Conservation (phyloP, 2,113 vertebrate genomes). For the Calidris pugnax region DNA sequence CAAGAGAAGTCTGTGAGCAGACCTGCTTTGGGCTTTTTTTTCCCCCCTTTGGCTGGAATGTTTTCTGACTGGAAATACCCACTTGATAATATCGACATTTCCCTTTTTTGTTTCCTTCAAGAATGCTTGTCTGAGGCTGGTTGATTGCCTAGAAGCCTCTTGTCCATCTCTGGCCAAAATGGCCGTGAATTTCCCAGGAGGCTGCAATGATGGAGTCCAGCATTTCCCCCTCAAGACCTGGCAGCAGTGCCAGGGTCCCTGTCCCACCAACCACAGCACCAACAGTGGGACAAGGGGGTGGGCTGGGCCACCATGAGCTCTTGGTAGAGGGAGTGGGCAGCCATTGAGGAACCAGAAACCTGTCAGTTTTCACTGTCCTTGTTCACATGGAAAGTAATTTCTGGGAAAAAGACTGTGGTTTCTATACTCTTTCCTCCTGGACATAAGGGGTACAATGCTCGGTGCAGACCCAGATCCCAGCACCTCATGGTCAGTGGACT, state of each 20-base stretch:
- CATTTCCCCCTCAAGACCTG: accelerated
- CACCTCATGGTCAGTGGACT: accelerated
- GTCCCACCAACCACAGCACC: background rate
- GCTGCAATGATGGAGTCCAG: background rate
- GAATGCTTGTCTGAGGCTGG: background rate
- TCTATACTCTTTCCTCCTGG: background rate
- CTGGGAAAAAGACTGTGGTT: background rate
- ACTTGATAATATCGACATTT: background rate
- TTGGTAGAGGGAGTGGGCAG: background rate
- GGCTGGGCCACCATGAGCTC: background rate
- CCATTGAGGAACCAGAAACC: background rate
- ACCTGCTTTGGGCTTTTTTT: background rate
- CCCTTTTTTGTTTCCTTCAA: background rate
- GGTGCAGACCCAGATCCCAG: background rate
- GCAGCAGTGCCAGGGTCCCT: accelerated
- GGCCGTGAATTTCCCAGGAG: background rate
- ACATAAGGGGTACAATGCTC: accelerated
- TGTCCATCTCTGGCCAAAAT: background rate
- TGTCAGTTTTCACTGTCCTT: background rate
- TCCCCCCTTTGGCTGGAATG: background rate
- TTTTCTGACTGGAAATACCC: background rate
- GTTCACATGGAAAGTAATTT: background rate
- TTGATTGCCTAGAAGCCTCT: background rate
- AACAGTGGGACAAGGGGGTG: accelerated
- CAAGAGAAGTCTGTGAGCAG: background rate